Conservation (phyloP, 1,140 invertebrate genomes). For the Ceratina calcarata region DNA sequence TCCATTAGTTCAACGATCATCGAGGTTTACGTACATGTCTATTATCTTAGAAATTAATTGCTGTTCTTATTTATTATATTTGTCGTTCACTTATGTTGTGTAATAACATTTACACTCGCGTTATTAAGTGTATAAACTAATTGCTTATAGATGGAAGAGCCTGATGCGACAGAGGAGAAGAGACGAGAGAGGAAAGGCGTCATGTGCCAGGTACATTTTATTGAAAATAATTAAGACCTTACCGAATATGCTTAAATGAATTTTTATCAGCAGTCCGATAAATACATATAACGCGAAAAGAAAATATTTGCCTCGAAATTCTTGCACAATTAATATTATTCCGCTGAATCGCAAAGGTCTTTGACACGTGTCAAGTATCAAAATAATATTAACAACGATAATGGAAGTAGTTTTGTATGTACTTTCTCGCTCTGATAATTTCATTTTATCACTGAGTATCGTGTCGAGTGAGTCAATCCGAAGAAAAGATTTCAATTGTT, state of each 20-base stretch:
- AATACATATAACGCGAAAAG: not conserved
- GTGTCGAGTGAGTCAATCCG: not conserved
- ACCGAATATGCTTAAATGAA: too few species aligned
- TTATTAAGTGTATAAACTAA: not conserved
- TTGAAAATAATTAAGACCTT: not conserved
- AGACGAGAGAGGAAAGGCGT: conserved; percentile 61
- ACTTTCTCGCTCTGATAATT: not conserved
- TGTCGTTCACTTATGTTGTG: too few species aligned
- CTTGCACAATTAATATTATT: not conserved
- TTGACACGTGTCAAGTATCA: not conserved
- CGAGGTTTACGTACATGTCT: too few species aligned
- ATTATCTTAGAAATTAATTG: too few species aligned
- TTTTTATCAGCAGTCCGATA: not conserved
- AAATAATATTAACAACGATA: not conserved
- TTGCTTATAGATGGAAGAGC: conserved; percentile 47
- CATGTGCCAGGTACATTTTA: conserved; percentile 66
- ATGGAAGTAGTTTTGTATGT: not conserved
- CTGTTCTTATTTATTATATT: too few species aligned
- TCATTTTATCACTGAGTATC: not conserved
- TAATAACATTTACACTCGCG: too few species aligned
- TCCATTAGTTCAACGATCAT: too few species aligned
- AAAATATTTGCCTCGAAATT: not conserved
- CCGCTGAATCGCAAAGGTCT: not conserved
- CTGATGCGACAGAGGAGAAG: conserved; percentile 46
- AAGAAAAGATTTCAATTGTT: not conserved